Evolutionary conservation across 2,797 vertebrate species (phyloP), one percentile per base, ranked within the genome.

Genomic region (Ataeniobius toweri): DNA sequence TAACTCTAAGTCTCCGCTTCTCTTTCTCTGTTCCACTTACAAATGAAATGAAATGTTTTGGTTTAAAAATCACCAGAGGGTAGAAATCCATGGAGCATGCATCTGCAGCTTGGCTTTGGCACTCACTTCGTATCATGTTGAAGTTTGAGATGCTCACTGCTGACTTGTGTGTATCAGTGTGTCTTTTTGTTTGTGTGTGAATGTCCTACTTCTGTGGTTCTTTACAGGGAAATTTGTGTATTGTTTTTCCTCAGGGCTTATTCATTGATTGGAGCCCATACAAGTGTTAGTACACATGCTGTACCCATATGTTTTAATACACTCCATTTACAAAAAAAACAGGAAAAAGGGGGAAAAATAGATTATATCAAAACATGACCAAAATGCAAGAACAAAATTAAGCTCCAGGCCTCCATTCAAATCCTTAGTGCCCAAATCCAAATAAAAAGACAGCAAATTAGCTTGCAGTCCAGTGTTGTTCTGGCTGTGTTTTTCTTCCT

Each of bases 51-150:
- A 91, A 86, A 85, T 85, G 75, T 89, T 86, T 76, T 36, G 74
- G 69, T 83, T 81, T 84, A 70, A 78, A 89, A 89, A 90, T 89
- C 82, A 88, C 86, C 85, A 85, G 83, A 91, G 88, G 86, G 73
- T 79, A 70, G 76, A 89, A 90, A 84, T 89, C 82, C 76, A 83
- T 55, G 68, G 53, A 89, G 81, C 75, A 77, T 78, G 80, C 74
- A 83, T 87, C 77, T 79, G 61, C 73, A 83, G 78, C 77, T 74
- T 71, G 77, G 77, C 79, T 85, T 81, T 86, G 79, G 83, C 84
- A 74, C 80, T 90, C 85, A 77, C 53, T 90, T 84, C 91, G 85
- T 88, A 90, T 91, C 88, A 87, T 81, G 86, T 83, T 84, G 75
- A 86, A 84, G 80, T 85, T 79, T 51, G 76, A 88, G 78, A 86